Percentiles rank a stretch among this genome's conserved stretches.
Evolutionary conservation across 2,113 vertebrate species (phyloP).

Genomic region (Patagioenas fasciata): DNA sequence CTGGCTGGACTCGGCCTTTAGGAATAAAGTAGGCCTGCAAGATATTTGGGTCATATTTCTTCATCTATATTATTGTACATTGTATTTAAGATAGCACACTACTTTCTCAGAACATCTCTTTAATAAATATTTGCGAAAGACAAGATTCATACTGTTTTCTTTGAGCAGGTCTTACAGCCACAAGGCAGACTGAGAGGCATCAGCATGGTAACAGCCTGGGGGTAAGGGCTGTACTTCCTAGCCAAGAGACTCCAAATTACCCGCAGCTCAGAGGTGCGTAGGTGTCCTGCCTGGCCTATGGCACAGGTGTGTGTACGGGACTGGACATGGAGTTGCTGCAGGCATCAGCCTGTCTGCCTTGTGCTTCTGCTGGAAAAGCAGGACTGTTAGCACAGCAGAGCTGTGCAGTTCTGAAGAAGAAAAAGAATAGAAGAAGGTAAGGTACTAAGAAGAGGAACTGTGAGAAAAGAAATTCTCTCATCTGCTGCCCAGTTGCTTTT

Average conservation of each 20-base stretch:
- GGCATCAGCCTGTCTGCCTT: not conserved
- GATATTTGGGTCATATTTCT: not conserved
- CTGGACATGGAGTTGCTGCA: not conserved
- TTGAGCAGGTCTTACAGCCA: not conserved
- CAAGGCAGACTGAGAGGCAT: not conserved
- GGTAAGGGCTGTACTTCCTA: not conserved
- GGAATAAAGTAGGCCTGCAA: not conserved
- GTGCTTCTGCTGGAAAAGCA: not conserved
- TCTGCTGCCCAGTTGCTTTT: not conserved
- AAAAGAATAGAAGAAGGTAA: not conserved
- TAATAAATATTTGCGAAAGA: not conserved
- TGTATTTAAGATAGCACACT: not conserved
- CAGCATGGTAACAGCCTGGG: not conserved
- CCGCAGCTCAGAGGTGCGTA: not conserved
- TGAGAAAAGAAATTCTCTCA: not conserved
- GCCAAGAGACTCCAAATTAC: fast-evolving
- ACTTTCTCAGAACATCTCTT: not conserved
- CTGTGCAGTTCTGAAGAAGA: not conserved
- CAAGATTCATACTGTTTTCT: not conserved
- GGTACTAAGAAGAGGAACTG: not conserved
- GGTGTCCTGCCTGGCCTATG: not conserved
- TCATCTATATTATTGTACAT: not conserved
- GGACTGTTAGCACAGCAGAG: not conserved
- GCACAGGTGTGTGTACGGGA: not conserved
- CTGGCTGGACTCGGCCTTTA: not conserved